Conservation (phyloP, 2,113 vertebrate genomes). For the Beaufortia kweichowensis region DNA sequence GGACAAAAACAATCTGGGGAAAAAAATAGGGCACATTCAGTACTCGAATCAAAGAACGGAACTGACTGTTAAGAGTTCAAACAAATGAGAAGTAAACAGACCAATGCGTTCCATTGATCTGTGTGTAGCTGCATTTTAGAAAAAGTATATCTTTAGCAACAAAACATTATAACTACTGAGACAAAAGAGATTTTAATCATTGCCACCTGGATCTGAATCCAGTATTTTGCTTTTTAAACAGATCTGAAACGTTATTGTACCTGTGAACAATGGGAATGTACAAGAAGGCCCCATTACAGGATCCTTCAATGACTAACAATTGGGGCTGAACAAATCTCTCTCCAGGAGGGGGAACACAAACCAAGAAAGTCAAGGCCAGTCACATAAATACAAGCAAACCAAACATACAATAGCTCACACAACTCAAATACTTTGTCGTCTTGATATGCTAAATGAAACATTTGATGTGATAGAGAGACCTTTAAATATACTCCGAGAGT, state of each 20-base stretch:
- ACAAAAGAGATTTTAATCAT: conserved; percentile 29
- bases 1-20: conserved; percentile 2
- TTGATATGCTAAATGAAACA: background rate
- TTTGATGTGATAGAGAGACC: background rate
- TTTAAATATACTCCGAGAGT: background rate
- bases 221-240: background rate
- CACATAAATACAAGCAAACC: background rate
- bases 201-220: background rate
- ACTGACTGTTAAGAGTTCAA: conserved; percentile 4
- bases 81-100: background rate
- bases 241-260: background rate
- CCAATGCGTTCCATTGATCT: background rate
- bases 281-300: background rate
- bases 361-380: background rate
- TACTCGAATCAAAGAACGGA: conserved; percentile 18
- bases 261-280: conserved; percentile 8
- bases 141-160: background rate
- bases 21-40: background rate
- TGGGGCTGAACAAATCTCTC: conserved; percentile 28
- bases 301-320: conserved; percentile 20
- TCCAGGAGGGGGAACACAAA: background rate
- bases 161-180: conserved; percentile 67
- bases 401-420: background rate
- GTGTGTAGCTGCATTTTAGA: background rate
- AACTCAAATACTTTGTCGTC: background rate